Evolutionary conservation across 2,888 invertebrate species (phyloP).

Genomic region (Synanthedon andrenaeformis): DNA sequence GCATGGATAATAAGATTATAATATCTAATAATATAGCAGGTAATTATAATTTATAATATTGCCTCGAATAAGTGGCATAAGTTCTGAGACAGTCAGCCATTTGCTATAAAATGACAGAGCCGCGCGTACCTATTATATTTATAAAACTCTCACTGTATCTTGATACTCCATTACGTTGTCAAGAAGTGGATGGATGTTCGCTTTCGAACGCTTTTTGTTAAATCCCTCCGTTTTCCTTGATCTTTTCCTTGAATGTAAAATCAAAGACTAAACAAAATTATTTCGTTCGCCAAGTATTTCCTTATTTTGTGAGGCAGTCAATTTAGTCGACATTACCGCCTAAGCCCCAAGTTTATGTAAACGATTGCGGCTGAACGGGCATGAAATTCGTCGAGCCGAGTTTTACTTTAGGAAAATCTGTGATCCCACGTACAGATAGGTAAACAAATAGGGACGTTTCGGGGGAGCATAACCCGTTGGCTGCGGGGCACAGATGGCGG

Average conservation of each 20-base stretch:
- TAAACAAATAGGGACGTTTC: not conserved
- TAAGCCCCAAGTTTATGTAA: not conserved
- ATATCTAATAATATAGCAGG: too few species aligned
- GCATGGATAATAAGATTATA: too few species aligned
- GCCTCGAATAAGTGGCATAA: too few species aligned
- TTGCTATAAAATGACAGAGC: too few species aligned
- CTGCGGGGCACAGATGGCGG: slow-evolving; percentile 28
- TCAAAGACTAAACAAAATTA: not conserved
- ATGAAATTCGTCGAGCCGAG: not conserved
- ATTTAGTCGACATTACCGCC: not conserved
- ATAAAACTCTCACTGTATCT: too few species aligned
- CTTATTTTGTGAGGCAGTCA: not conserved
- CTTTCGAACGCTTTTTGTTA: too few species aligned
- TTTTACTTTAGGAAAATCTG: not conserved
- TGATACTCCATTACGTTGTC: too few species aligned
- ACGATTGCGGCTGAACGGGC: not conserved
- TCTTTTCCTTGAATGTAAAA: not conserved
- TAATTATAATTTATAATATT: too few species aligned
- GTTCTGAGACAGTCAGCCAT: too few species aligned
- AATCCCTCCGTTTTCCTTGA: too few species aligned
- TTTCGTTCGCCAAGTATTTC: not conserved
- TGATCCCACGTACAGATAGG: not conserved
- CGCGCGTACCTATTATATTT: too few species aligned
- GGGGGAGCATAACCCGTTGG: not conserved
- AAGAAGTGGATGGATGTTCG: too few species aligned